A percentile compares a stretch with the other conserved stretches of the same genome.
These are phyloP conservation scores for Stenodera caucasica DNA, from an alignment of 2,888 invertebrate species.

Conservation along the genomic window DNA sequence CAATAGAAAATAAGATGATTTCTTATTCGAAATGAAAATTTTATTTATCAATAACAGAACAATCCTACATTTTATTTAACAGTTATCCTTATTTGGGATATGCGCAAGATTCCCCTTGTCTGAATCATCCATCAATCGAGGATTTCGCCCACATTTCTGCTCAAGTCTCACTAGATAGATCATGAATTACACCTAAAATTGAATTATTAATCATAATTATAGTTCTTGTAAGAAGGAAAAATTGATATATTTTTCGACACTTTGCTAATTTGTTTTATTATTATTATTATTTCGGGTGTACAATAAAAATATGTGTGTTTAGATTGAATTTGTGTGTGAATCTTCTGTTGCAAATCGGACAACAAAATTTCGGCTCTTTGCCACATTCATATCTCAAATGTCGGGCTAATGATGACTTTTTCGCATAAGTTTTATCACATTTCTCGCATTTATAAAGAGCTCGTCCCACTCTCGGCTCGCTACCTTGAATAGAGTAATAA, in stretches of 20 bases:
- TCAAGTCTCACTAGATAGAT: too few relatives aligned
- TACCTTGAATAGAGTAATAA: not conserved
- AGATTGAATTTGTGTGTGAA: conserved; percentile 63
- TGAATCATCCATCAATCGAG: too few relatives aligned
- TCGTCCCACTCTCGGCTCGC: not conserved
- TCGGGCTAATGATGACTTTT: conserved; percentile 14
- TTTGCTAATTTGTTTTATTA: too few relatives aligned
- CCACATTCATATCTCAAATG: conserved; percentile 56
- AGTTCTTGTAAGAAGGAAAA: not conserved
- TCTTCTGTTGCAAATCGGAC: conserved; percentile 15
- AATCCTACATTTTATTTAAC: too few relatives aligned
- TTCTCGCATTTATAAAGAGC: not conserved
- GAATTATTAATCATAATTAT: not conserved
- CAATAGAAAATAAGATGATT: too few relatives aligned
- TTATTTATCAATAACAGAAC: too few relatives aligned
- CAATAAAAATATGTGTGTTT: conserved; percentile 61
- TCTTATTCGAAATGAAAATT: too few relatives aligned
- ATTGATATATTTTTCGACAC: too few relatives aligned
- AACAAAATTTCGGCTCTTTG: conserved; percentile 6
- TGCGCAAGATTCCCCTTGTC: too few relatives aligned
- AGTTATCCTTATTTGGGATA: too few relatives aligned
- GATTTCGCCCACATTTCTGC: too few relatives aligned
- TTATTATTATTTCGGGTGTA: not conserved
- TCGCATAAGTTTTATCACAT: conserved; percentile 8
- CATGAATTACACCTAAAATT: too few relatives aligned